These are phyloP conservation scores for Chrysolina haemoptera DNA, from an alignment of 2,888 invertebrate genomes.

Conservation along the genomic window DNA sequence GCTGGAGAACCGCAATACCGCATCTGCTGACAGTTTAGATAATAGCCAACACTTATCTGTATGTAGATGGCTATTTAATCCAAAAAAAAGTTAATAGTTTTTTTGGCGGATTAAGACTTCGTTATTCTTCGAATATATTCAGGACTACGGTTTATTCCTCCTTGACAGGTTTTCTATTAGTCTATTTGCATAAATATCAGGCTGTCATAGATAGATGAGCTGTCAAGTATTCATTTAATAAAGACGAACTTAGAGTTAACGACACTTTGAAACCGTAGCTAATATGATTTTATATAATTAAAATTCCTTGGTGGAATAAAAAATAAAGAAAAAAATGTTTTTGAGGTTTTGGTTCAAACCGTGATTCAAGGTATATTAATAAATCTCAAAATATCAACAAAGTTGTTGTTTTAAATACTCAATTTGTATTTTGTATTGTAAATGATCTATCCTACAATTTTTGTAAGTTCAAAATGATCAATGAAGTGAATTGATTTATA, in stretches of 20 bases:
- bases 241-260: conserved; percentile 9
- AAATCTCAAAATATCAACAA: too few species aligned
- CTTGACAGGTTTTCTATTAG: conserved; percentile 29
- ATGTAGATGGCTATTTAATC: conserved; percentile 58
- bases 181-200: conserved; percentile 24
- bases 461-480: too few species aligned
- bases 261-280: neutral
- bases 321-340: neutral
- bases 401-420: too few species aligned
- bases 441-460: too few species aligned
- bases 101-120: conserved; percentile 48
- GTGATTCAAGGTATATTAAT: neutral
- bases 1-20: conserved; percentile 55
- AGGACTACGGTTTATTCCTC: conserved; percentile 38
- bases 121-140: conserved; percentile 52
- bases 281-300: conserved; percentile 1
- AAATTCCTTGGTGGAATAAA: neutral
- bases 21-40: conserved; percentile 60
- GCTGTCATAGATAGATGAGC: conserved; percentile 2
- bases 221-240: conserved; percentile 2
- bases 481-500: too few species aligned
- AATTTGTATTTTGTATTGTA: too few species aligned
- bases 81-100: conserved; percentile 56
- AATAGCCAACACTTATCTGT: conserved; percentile 60
- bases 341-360: neutral